Base-by-base conservation (phyloP, 2,888 invertebrate genomes). In the Melanchra persicariae region DNA sequence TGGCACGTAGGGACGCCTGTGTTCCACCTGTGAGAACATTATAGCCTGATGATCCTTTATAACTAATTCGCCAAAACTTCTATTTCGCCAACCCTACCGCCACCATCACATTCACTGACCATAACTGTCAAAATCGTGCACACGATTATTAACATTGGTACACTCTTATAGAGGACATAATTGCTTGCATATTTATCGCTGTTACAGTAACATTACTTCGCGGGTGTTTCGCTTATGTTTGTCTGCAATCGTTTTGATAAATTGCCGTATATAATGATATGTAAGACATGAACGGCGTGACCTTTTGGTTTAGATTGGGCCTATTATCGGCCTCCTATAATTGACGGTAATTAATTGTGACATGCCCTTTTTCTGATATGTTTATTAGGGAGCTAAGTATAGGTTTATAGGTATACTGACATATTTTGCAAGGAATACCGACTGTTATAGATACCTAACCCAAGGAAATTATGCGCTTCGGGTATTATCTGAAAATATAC, bases 111-210 rank as follows among this genome's bases (percentile, higher is more conserved):
- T 60, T 71, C 73, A 74, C 37, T 81, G 74, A 64, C 70, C 77
- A 62, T 79, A 77, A 69, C 81, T 85, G 71, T 83, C 84, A 79
- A 81, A 81, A 81, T 85, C 79, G 69, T 84, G 84, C 79, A 83
- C 67, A 64, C 74, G 26, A 84, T 81, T 76, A 85, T 72, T 72
- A 75, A 74, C 81, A 74, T 81, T 85, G 64, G 57, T 70, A 45
- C 79, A 58, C 37, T 57, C 63, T 5, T 61, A 67, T 77, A 85
- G 49, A 55, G 75, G 58, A 64, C 63, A 66, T 81, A 77, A 83
- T 84, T 75, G 84, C 63, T 40, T 81, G 84, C 54, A 76, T 74
- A 75, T 66, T 83, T 55, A 60, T 10, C 51, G 51, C 55, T 55
- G 64, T 61, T 68, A 70, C 52, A 68, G 55, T 52, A 59, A 55